Evolutionary conservation across 2,113 vertebrate species (phyloP), one percentile per base, ranked within the genome.

Genomic region (Notarius lentiginosus): DNA sequence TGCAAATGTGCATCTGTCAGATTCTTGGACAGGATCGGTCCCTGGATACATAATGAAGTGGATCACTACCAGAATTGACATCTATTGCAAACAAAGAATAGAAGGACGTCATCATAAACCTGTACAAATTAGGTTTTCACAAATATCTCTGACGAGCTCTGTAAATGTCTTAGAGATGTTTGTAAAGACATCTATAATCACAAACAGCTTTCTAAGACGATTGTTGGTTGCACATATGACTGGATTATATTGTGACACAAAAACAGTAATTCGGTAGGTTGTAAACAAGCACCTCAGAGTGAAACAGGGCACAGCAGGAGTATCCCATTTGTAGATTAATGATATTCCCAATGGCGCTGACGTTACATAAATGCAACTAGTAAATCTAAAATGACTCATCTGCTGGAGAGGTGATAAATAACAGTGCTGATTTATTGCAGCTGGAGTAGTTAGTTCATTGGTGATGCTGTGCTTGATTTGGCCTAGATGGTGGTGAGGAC

Each of bases 391-490:
- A 80, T 86, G 82, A 79, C 79, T 84, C 83, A 89, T 84, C 79
- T 41, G 30, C 70, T 83, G 7, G 61, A 68, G 27, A 20, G 66
- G 72, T 65, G 51, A 84, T 87, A 87, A 84, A 84, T 85, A 76
- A 88, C 0, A 1, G 22, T 8, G 20, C 53, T 86, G 89, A 90
- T 84, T 88, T 83, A 86, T 86, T 81, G 75, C 53, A 73, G 66
- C 56, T 11, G 24, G 73, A 75, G 34, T 27, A 63, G 63, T 84
- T 65, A 27, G 27, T 85, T 87, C 80, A 89, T 80, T 65, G 84
- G 56, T 63, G 84, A 88, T 90, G 84, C 80, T 75, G 65, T 30
- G 7, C 82, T 90, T 86, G 86, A 90, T 90, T 84, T 80, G 84
- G 49, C 73, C 84, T 75, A 80, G 89, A 75, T 86, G 84, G 58